Evolutionary conservation across 2,888 invertebrate genomes (phyloP), one percentile per base, ranked within the genome.

Genomic region (Calliphora vomitoria): DNA sequence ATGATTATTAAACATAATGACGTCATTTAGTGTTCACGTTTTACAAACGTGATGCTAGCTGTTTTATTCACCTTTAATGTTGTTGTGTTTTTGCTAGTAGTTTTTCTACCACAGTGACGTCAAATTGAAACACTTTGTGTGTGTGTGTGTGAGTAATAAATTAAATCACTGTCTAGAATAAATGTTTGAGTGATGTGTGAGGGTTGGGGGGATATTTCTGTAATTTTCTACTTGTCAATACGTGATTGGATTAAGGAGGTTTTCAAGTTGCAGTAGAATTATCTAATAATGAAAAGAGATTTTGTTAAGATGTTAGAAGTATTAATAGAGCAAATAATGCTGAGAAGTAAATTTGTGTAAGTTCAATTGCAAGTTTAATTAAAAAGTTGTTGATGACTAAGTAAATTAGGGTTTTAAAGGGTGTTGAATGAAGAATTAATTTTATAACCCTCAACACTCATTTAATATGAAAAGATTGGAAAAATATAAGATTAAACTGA

Each of bases 1-100:
- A 50, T 44, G 35, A 74, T 64, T 25, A 78, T 79, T 74, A 20
- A 62, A 60, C 35, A 31, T 50, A 79, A 75, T 85, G 85, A 85
- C 87, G 87, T 87, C 87, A 87, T 62, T 58, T 55, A 50, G 5
- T 68, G 66, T 87, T 53, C 87, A 87, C 85, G 87, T 75, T 85
- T 38, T 5, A 8, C 44, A 64, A 87, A 75, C 87, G 87, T 87
- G 87, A 74, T 85, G 79, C 64, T 58, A n/a, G n/a, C 38, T 25
- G 5, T n/a, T 55, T 10, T 35, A 79, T 82, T 74, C 74, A 79
- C 76, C 72, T 55, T 64, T n/a, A 20, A 11, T 8, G 13, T 15
- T 6, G 6, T 53, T 35, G 20, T 15, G 2, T 18, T 44, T 66
- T 64, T 6, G 35, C 4, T 5, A 8, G 3, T 13, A 18, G 8